These are phyloP conservation scores for Labrus mixtus DNA, from an alignment of 2,113 vertebrate species.

Conservation along the genomic window DNA sequence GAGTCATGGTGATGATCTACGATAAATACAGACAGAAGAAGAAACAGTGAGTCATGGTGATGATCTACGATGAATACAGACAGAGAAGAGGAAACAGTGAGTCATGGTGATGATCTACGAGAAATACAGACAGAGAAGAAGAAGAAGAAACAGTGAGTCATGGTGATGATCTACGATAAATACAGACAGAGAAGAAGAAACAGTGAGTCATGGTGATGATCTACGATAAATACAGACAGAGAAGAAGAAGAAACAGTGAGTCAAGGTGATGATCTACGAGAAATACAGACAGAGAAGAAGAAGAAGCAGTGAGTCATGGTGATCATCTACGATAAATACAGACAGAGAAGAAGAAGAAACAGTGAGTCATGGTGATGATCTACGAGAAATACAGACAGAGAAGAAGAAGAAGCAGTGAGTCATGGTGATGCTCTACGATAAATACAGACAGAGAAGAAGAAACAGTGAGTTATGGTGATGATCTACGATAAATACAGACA, in stretches of 20 bases:
- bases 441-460: slow-evolving; percentile 60
- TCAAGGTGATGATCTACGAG: slow-evolving; percentile 84
- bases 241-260: slow-evolving; percentile 81
- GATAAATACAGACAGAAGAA: slow-evolving; percentile 59
- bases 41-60: slow-evolving; percentile 85
- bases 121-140: slow-evolving; percentile 31
- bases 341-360: slow-evolving; percentile 70
- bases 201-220: slow-evolving; percentile 86
- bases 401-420: slow-evolving; percentile 82
- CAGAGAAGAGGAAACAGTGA: slow-evolving; percentile 75
- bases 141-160: slow-evolving; percentile 85
- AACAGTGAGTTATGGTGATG: slow-evolving; percentile 85
- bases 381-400: slow-evolving; percentile 31
- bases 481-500: slow-evolving; percentile 67
- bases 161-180: slow-evolving; percentile 79
- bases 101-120: slow-evolving; percentile 85
- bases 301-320: slow-evolving; percentile 86
- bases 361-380: slow-evolving; percentile 87
- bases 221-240: slow-evolving; percentile 49
- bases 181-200: slow-evolving; percentile 45
- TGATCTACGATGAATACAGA: slow-evolving; percentile 70
- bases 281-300: slow-evolving; percentile 32
- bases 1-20: slow-evolving; percentile 85
- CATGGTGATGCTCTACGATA: slow-evolving; percentile 82
- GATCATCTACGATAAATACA: slow-evolving; percentile 74